Percentiles rank a stretch among this genome's conserved stretches.
Conservation (phyloP, 1,140 invertebrate species). For the Physella acuta region DNA sequence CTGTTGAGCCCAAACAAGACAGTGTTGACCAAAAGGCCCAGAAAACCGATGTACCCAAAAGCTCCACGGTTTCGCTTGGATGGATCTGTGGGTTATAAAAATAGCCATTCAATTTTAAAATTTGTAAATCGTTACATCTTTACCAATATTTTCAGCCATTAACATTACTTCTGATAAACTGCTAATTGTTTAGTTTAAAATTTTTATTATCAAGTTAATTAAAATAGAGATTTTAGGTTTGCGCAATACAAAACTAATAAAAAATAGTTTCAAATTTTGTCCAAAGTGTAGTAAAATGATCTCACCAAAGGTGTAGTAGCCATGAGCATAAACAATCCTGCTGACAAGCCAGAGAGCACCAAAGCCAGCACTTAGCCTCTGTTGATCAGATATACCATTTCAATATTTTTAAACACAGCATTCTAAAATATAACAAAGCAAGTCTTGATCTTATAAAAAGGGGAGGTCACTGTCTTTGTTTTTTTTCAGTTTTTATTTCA, state of each 20-base stretch:
- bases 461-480: too few species aligned
- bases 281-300: background rate
- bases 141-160: background rate
- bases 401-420: too few species aligned
- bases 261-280: background rate
- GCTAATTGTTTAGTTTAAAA: background rate
- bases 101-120: background rate
- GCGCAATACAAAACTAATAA: background rate
- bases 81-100: conserved; percentile 51
- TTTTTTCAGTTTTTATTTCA: too few species aligned
- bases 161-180: background rate
- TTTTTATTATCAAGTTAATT: background rate
- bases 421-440: too few species aligned
- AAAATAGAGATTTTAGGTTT: background rate
- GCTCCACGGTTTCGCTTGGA: conserved; percentile 57
- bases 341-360: conserved; percentile 60
- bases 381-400: conserved; percentile 27
- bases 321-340: conserved; percentile 61
- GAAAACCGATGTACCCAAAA: conserved; percentile 59
- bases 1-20: conserved; percentile 48
- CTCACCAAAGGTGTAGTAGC: conserved; percentile 64
- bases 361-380: conserved; percentile 55
- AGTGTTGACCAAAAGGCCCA: conserved; percentile 55
- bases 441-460: too few species aligned
- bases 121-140: background rate